Conservation (phyloP, 1,140 invertebrate species). For the Asobara japonica region DNA sequence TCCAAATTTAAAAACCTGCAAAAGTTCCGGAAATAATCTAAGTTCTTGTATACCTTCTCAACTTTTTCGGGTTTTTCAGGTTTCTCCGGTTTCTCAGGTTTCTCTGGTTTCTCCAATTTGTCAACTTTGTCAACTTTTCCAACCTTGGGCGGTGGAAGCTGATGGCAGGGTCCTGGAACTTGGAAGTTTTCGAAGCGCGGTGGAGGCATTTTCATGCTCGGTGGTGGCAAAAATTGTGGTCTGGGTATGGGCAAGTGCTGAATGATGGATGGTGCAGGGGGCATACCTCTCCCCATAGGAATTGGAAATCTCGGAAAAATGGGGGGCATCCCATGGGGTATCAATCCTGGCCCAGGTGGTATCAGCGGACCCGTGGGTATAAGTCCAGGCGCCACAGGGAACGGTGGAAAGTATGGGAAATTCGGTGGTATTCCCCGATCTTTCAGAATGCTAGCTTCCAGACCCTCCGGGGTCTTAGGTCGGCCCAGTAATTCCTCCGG, state of each 20-base stretch:
- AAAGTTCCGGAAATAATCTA: slow-evolving; percentile 26
- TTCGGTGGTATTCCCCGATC: slow-evolving; percentile 68
- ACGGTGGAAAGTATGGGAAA: slow-evolving; percentile 62
- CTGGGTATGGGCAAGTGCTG: slow-evolving; percentile 59
- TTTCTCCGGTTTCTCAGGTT: too few relatives aligned
- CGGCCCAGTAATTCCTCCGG: slow-evolving; percentile 63
- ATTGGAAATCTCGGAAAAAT: slow-evolving; percentile 55
- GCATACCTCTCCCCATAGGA: slow-evolving; percentile 58
- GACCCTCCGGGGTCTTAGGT: slow-evolving; percentile 74
- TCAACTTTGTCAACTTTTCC: slow-evolving; percentile 13
- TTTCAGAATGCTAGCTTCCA: slow-evolving; percentile 63
- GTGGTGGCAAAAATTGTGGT: slow-evolving; percentile 16
- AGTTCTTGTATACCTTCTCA: too few relatives aligned
- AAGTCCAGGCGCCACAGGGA: slow-evolving; percentile 73
- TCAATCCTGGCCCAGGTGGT: slow-evolving; percentile 53
- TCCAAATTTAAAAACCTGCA: not conserved
- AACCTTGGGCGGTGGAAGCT: slow-evolving; percentile 13
- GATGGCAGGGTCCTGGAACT: slow-evolving; percentile 25
- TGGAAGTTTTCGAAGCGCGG: slow-evolving; percentile 24
- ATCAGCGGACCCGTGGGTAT: slow-evolving; percentile 64
- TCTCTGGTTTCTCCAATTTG: slow-evolving; percentile 25
- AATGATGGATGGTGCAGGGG: slow-evolving; percentile 58
- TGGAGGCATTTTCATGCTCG: slow-evolving; percentile 5
- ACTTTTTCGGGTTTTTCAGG: slow-evolving; percentile 49
- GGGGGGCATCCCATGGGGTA: slow-evolving; percentile 34